Percentiles rank a stretch among this genome's conserved stretches.
Conservation (phyloP, 1,140 invertebrate species). For the Calephelis virginiensis region DNA sequence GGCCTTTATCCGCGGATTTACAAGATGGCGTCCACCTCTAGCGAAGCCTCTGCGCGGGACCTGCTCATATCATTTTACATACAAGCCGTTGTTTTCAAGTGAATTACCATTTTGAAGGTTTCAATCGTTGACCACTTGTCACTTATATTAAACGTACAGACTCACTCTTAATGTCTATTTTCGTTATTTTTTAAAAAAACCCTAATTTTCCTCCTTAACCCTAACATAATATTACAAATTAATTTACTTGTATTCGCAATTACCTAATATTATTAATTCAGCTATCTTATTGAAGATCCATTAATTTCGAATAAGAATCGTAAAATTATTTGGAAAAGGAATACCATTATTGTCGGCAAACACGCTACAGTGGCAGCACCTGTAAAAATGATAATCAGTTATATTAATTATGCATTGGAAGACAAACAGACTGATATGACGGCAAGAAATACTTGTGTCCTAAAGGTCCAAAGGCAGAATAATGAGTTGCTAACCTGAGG, state of each 20-base stretch:
- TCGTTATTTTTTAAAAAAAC: constrained; percentile 27
- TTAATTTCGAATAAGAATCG: constrained; percentile 55
- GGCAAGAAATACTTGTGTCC: no score
- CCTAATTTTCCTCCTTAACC: constrained; percentile 37
- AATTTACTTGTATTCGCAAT: not conserved
- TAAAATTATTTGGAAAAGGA: constrained; percentile 54
- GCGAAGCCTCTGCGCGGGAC: no score
- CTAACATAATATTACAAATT: not conserved
- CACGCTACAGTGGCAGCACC: constrained; percentile 57
- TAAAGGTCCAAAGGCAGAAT: no score
- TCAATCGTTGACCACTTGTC: no score
- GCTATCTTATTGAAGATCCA: constrained; percentile 68
- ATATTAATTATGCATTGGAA: no score
- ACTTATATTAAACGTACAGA: not conserved
- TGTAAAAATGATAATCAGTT: constrained; percentile 34
- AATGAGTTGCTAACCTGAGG: no score
- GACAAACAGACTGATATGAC: no score
- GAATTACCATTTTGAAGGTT: no score
- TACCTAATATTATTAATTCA: constrained; percentile 25
- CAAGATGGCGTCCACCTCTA: no score
- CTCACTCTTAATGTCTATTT: not conserved
- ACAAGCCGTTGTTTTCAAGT: no score
- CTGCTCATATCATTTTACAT: no score
- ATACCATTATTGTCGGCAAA: constrained; percentile 56
- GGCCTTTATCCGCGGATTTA: no score